Base-by-base conservation (phyloP, 2,113 vertebrate genomes). In the Felis catus region DNA sequence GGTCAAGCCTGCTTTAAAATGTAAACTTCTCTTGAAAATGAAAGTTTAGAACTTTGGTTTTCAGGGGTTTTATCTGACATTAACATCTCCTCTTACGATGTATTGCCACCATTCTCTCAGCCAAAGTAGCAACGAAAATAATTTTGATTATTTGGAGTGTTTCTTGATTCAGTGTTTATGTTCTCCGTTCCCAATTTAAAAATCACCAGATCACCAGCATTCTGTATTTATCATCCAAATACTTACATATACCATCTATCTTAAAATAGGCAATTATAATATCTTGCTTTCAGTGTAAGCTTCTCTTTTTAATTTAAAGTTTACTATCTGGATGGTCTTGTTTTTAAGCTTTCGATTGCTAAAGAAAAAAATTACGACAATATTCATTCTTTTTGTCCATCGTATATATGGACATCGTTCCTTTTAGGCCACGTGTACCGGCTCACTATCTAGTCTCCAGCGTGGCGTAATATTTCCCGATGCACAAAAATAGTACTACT, bases 351-450 rank as follows among this genome's bases (percentile, higher is more conserved):
- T 25, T 33, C 27, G 71, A 25, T 29, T 33, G 33, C 51, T 71
- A 13, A 41, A 63, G 63, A 79, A 58, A 23, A 65, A 27, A 12
- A 1, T 5, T 4, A 1, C 0, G 9, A 9, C 15, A 18, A 0
- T 15, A 2, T 18, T 51, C 51, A 4, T 12, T 25, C 11, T 19
- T 27, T 2, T 29, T 21, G 9, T 76, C 41, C 7, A 1, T 29
- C 0, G 0, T 29, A 1, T 66, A 4, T 18, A 1, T 6, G 41
- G 53, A 15, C 33, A 3, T 15, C 7, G 0, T 33, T 63, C 31
- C 23, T 79, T 66, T 8, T 19, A 55, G 29, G 48, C 33, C 27
- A 0, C 16, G 7, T 1, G 13, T 48, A 1, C 4, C 9, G 9
- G 63, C 48, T 11, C 5, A 2, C 8, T 18, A 3, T 14, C 23